phyloP scores from a whole-genome alignment of 2,797 vertebrate genomes.

The Alexandromys oeconomus region DNA sequence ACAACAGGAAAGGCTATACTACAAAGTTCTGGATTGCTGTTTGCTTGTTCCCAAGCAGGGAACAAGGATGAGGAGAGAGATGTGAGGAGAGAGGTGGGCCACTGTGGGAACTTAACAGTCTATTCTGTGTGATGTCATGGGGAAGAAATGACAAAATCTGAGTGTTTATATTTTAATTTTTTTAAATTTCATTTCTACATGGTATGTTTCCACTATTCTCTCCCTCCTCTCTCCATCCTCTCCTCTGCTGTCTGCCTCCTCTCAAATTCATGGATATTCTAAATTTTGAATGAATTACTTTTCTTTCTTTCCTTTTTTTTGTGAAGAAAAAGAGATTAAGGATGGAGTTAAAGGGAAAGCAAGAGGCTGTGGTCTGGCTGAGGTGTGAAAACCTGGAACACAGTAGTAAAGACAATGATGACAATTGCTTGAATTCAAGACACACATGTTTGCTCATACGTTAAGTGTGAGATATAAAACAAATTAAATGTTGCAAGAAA shows the following conservation, averaged over 20 bases:
- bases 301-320: background rate
- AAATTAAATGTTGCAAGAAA: conserved; percentile 25
- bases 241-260: background rate
- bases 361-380: background rate
- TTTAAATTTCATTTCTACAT: background rate
- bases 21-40: too few species aligned
- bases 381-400: background rate
- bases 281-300: conserved; percentile 14
- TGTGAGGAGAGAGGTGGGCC: background rate
- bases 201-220: background rate
- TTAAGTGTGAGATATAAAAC: conserved; percentile 39
- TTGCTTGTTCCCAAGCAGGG: background rate
- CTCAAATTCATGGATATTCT: background rate
- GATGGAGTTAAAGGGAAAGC: background rate
- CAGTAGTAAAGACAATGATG: background rate
- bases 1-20: too few species aligned
- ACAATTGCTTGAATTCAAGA: background rate
- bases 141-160: background rate
- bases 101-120: background rate
- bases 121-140: background rate
- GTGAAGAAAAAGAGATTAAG: background rate
- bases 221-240: too few species aligned
- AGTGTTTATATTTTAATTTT: background rate
- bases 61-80: background rate
- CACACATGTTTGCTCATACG: background rate